Percentiles rank a stretch among this genome's conserved stretches.
Evolutionary conservation across 2,888 invertebrate species (phyloP).

Genomic region (Ganaspis brasiliensis): DNA sequence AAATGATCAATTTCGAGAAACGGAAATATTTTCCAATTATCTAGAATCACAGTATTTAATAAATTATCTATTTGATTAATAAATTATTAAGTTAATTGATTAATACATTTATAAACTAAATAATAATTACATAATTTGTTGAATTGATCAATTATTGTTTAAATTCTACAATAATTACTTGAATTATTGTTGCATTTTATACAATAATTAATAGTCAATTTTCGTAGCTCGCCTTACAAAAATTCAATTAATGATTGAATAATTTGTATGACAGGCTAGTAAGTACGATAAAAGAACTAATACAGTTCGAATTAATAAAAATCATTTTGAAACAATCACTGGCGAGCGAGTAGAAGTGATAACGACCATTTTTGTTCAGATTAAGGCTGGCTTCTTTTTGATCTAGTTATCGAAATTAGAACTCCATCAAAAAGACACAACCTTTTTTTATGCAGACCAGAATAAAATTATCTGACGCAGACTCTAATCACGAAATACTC

Average conservation of each 20-base stretch:
- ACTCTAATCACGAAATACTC: not conserved
- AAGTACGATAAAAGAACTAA: conserved; percentile 32
- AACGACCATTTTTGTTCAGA: conserved; percentile 10
- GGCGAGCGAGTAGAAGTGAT: conserved; percentile 26
- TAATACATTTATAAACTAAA: not conserved
- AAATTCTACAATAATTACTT: no score
- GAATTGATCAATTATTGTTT: conserved; percentile 18
- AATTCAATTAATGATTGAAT: no score
- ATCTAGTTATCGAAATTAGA: not conserved
- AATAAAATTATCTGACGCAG: not conserved
- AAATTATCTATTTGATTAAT: conserved; percentile 24
- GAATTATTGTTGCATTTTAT: no score
- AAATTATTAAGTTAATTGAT: conserved; percentile 5
- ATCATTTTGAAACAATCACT: conserved; percentile 22
- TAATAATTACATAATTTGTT: not conserved
- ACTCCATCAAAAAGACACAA: conserved; percentile 11
- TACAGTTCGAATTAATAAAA: conserved; percentile 17
- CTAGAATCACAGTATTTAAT: not conserved
- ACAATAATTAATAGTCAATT: no score
- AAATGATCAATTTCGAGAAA: not conserved
- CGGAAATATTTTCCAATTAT: not conserved
- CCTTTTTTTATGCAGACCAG: conserved; percentile 33
- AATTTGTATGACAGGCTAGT: conserved; percentile 12
- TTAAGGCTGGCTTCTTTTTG: conserved; percentile 7
- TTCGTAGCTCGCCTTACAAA: no score